Conservation (phyloP, 2,113 vertebrate genomes). For the Tapirus terrestris region DNA sequence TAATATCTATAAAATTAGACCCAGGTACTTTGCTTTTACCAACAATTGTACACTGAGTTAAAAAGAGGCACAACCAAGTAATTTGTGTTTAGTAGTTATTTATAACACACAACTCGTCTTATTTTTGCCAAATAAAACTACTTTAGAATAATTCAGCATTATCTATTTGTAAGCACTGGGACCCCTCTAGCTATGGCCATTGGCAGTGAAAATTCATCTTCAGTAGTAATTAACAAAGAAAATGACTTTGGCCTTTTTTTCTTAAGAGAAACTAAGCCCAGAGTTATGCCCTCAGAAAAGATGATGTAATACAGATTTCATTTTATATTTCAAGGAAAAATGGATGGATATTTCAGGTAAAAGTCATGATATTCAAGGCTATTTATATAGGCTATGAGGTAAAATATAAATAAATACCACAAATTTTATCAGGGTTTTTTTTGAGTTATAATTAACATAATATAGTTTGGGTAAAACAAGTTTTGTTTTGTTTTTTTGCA, state of each 20-base stretch:
- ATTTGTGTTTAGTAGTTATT: background rate
- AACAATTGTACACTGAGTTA: background rate
- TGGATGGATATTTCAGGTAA: background rate
- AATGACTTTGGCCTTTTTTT: background rate
- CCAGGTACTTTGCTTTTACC: background rate
- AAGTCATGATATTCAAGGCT: background rate
- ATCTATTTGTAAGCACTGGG: background rate
- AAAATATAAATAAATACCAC: conserved; percentile 24
- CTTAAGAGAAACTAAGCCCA: background rate
- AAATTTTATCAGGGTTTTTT: background rate
- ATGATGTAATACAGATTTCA: background rate
- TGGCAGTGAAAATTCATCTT: conserved; percentile 44
- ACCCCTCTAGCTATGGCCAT: background rate
- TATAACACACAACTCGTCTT: background rate
- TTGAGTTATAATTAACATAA: background rate
- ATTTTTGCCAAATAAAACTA: conserved; percentile 25
- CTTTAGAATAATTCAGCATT: conserved; percentile 33
- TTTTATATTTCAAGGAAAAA: conserved; percentile 28
- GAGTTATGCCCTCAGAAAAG: background rate
- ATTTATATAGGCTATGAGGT: background rate
- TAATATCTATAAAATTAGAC: background rate
- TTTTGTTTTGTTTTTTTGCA: background rate
- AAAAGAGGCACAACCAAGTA: background rate
- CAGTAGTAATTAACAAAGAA: conserved; percentile 40
- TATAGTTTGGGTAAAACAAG: background rate